phyloP scores from a whole-genome alignment of 2,797 vertebrate species.

The Pristis pectinata region DNA sequence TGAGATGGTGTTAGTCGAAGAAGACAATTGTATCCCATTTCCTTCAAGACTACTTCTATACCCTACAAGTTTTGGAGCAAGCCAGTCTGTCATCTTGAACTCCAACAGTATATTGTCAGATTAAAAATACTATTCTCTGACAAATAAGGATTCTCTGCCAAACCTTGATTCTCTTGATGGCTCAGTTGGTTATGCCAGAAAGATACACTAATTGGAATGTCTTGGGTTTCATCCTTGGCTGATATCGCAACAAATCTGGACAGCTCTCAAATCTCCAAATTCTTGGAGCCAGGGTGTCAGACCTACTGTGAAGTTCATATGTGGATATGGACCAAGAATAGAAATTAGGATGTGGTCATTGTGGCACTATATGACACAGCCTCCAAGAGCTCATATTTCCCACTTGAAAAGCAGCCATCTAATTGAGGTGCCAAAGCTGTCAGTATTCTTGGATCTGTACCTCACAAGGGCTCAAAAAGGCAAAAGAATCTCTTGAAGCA shows the following conservation, averaged over 20 bases:
- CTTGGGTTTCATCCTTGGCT: neutral
- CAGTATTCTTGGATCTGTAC: neutral
- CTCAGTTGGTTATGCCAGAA: neutral
- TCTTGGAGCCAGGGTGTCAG: neutral
- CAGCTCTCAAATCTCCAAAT: neutral
- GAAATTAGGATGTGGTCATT: too few relatives aligned
- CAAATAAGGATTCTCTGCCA: neutral
- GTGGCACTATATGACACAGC: neutral
- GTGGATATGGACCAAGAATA: neutral
- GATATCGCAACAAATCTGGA: too few relatives aligned
- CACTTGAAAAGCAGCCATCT: neutral
- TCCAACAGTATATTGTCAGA: neutral
- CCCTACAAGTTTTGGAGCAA: neutral
- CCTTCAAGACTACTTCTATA: too few relatives aligned
- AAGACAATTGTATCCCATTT: too few relatives aligned
- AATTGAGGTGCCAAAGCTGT: neutral
- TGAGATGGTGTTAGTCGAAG: neutral
- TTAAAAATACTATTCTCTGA: neutral
- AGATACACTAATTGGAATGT: neutral
- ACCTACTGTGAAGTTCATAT: neutral
- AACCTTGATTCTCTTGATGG: neutral
- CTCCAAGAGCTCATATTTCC: neutral
- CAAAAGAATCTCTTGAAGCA: neutral
- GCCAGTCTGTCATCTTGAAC: neutral
- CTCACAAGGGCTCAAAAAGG: neutral